Evolutionary conservation across 1,140 invertebrate species (phyloP), one percentile per base, ranked within the genome.

Genomic region (Aethina tumida): DNA sequence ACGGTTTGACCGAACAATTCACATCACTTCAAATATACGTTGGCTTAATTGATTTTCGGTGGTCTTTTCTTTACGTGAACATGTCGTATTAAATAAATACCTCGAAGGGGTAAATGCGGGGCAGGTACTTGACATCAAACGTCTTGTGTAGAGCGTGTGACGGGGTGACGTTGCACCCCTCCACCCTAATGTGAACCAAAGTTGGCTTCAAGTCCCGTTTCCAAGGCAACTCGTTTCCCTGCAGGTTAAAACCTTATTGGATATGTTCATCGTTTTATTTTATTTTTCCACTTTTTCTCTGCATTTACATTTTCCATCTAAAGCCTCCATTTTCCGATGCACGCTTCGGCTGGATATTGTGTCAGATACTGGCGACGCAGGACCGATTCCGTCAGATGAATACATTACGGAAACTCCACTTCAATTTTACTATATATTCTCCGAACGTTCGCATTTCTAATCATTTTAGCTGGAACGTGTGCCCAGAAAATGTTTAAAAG

Each of bases 171-270:
- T 22, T 26, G 10, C 8, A 25, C 31, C 16, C 39, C 39, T 31
- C 37, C 37, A 25, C 33, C 42, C 47, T 39, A 45, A 52, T 52
- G 53, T 50, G 53, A 43, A 55, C 39, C 43, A 31, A 32, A 31
- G 49, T 54, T 43, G 46, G 38, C 32, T 47, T 45, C 35, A 35
- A 46, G 43, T 41, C 35, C 26, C 18, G 37, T 58, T 51, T 20
- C 56, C 56, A 47, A 37, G 53, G 52, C 50, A 50, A 58, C 56
- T 37, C 27, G 41, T 37, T 54, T 55, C 50, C 52, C 52, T 47
- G 48, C 53, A 56, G 56, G 53, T 58, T 58, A 58, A 53, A 55
- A 47, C 54, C 53, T 58, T 58, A 58, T 58, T 58, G 56, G 56
- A 56, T 56, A 58, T 58, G 52, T 55, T 56, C 48, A 53, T 50